Base-by-base conservation (phyloP, 2,888 invertebrate genomes). In the Cryptocephalus moraei region DNA sequence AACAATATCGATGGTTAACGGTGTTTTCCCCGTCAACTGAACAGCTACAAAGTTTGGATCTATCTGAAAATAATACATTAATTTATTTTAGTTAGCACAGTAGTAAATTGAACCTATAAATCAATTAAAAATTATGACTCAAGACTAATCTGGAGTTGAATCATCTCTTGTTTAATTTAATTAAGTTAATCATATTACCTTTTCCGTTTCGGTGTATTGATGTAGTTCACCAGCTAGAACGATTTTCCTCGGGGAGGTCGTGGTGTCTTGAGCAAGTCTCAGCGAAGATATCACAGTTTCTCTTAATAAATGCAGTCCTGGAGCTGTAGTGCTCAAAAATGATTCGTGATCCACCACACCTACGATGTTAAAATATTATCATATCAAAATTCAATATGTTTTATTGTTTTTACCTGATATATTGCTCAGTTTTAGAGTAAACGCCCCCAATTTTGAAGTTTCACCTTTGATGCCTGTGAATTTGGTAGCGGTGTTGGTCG, bases 1-100 rank as follows among this genome's bases (percentile, higher is more conserved):
- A 0, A 85, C 80, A 1, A 94, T 74, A 62, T 95, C 94, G 49
- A 94, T 67, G 0, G 82, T 78, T 57, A 91, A 89, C 0, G 93
- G 91, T 0, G 89, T 74, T 55, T 81, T 81, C 0, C 83, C 83
- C 0, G 87, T 78, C 43, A 91, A 69, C 67, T 88, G 87, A n/a
- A 82, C 77, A 0, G 82, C 86, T 1, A 90, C 77, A 56, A 90
- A 86, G 67, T 91, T 90, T 0, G 87, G 80, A 49, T 75, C 72
- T n/a, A 67, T 66, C 59, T 74, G 47, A 44, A 56, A 56, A 31
- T 12, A 44, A 42, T 32, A 48, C 45, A 40, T 14, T 9, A n/a
- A n/a, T n/a, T n/a, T n/a, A n/a, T n/a, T n/a, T n/a, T n/a, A n/a
- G n/a, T n/a, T n/a, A 22, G 22, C 6, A 22, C 22, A 22, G 22